These are phyloP conservation scores for Dreissena rostriformis DNA, from an alignment of 1,140 invertebrate species.

Conservation along the genomic window DNA sequence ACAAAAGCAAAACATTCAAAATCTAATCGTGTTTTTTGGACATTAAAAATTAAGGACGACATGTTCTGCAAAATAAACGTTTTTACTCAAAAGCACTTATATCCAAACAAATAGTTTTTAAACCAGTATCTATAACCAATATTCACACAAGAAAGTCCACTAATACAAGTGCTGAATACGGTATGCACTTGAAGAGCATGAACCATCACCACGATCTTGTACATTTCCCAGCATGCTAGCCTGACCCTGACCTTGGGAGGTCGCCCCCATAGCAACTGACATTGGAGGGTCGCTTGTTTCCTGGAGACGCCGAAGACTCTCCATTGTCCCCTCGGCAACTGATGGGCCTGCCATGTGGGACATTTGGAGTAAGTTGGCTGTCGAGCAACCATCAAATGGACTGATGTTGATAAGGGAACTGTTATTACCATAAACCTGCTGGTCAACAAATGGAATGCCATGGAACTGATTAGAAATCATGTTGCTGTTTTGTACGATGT, in stretches of 20 bases:
- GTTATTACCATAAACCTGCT: constrained; percentile 17
- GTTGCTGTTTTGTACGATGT: not conserved
- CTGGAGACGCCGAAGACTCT: constrained; percentile 36
- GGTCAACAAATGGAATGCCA: not conserved
- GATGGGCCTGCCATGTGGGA: constrained; percentile 5
- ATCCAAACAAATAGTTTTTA: no score
- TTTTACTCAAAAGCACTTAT: no score
- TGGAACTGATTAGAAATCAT: not conserved
- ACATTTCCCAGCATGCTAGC: not conserved
- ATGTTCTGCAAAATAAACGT: no score
- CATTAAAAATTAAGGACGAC: no score
- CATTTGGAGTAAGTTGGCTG: not conserved
- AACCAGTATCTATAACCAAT: no score
- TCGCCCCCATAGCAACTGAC: not conserved
- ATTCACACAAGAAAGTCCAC: not conserved
- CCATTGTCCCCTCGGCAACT: constrained; percentile 34
- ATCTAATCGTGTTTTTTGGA: no score
- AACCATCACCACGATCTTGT: not conserved
- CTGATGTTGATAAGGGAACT: constrained; percentile 20
- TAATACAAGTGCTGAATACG: constrained; percentile 11
- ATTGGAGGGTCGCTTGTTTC: constrained; percentile 8
- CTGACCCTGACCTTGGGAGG: constrained; percentile 1
- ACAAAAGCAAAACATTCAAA: no score
- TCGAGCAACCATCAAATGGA: constrained; percentile 3
- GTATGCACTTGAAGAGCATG: not conserved